Conservation (phyloP, 1,140 invertebrate genomes). For the Heliconius himera region DNA sequence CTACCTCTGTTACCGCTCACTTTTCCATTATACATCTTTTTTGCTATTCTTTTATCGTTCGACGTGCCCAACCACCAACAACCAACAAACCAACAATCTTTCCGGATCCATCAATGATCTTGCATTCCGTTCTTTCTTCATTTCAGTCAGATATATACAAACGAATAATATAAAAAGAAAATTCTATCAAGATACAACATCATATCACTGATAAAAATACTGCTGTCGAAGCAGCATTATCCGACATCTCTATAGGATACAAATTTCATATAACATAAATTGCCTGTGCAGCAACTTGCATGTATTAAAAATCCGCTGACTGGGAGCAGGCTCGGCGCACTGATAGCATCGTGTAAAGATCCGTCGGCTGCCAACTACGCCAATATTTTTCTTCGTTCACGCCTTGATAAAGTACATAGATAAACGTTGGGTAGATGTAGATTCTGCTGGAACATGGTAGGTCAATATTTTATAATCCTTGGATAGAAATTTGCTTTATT, state of each 20-base stretch:
- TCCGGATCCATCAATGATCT: no score
- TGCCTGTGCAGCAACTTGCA: constrained; percentile 30
- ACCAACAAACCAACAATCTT: no score
- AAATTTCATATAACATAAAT: constrained; percentile 4
- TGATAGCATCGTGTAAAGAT: constrained; percentile 42
- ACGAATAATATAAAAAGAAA: no score
- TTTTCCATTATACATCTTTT: no score
- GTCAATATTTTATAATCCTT: constrained; percentile 26
- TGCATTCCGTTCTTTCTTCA: background rate
- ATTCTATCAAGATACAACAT: background rate
- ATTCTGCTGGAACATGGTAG: constrained; percentile 27
- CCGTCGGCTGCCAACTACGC: constrained; percentile 36
- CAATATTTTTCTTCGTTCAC: constrained; percentile 43
- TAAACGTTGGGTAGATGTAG: constrained; percentile 30
- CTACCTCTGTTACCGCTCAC: no score
- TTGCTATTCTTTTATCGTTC: no score
- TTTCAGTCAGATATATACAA: background rate
- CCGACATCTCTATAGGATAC: background rate
- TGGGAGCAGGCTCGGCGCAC: constrained; percentile 33
- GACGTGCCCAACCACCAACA: no score
- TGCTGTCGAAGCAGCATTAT: background rate
- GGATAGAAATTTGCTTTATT: background rate
- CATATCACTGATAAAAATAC: background rate
- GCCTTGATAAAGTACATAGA: constrained; percentile 37
- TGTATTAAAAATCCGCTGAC: constrained; percentile 54